These are phyloP conservation scores for Hipparchia semele DNA, from an alignment of 2,888 invertebrate species.

Conservation along the genomic window DNA sequence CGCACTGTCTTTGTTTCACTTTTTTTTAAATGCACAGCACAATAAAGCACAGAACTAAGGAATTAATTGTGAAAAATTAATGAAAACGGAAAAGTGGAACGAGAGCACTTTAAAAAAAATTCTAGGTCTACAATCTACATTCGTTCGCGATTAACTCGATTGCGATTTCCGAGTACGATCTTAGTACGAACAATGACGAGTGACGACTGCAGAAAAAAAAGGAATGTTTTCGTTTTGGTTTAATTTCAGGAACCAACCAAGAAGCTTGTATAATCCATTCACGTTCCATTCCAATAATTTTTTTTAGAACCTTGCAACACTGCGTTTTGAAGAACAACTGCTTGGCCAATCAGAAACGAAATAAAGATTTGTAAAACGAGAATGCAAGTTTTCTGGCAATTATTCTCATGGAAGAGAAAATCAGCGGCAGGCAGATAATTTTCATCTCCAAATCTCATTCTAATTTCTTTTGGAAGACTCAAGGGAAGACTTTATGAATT, in stretches of 20 bases:
- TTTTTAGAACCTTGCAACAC: constrained; percentile 33
- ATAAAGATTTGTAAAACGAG: neutral
- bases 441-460: too few relatives aligned
- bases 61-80: constrained; percentile 59
- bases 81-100: constrained; percentile 80
- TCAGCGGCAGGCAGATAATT: too few relatives aligned
- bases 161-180: constrained; percentile 44
- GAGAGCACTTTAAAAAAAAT: constrained; percentile 70
- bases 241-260: constrained; percentile 34
- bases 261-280: too few relatives aligned
- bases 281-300: neutral
- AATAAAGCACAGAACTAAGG: constrained; percentile 54
- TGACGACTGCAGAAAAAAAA: constrained; percentile 42
- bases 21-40: constrained; percentile 51
- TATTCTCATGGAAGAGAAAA: too few relatives aligned
- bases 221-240: constrained; percentile 36
- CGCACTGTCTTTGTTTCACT: constrained; percentile 59
- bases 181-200: constrained; percentile 24
- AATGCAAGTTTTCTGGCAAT: constrained; percentile 7
- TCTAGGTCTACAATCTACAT: constrained; percentile 65
- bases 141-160: constrained; percentile 46
- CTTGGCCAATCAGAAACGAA: constrained; percentile 21
- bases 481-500: too few relatives aligned
- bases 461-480: too few relatives aligned
- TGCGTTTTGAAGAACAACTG: constrained; percentile 15